Conservation (phyloP, 2,113 vertebrate species). For the Sialia sialis region DNA sequence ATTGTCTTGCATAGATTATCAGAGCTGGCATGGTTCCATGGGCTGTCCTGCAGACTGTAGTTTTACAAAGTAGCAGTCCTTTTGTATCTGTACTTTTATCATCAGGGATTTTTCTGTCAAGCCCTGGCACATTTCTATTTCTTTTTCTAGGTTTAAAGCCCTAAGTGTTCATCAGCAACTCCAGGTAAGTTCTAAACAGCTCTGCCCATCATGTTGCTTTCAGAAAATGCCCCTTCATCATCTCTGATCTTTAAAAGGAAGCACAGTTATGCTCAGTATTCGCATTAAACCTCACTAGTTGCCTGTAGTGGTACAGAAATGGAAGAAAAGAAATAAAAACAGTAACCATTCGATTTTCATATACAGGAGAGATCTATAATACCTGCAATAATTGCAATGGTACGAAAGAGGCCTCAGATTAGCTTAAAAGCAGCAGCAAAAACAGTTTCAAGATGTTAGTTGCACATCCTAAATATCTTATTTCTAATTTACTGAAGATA, state of each 20-base stretch:
- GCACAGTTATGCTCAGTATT: background rate
- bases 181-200: background rate
- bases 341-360: background rate
- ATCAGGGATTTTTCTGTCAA: background rate
- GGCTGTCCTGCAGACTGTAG: background rate
- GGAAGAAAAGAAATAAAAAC: background rate
- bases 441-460: background rate
- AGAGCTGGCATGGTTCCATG: background rate
- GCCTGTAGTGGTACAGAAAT: background rate
- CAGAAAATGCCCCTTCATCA: background rate
- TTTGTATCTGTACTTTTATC: background rate
- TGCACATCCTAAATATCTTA: background rate
- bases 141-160: background rate
- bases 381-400: background rate
- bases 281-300: background rate
- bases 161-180: background rate
- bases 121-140: background rate
- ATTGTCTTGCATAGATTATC: background rate
- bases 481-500: background rate
- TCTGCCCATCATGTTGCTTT: background rate
- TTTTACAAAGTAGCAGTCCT: background rate
- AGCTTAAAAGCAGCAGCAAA: background rate
- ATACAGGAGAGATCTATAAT: background rate
- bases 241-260: background rate
- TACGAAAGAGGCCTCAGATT: background rate